Base-by-base conservation (phyloP, 1,140 invertebrate species). In the Zophobas atratus region DNA sequence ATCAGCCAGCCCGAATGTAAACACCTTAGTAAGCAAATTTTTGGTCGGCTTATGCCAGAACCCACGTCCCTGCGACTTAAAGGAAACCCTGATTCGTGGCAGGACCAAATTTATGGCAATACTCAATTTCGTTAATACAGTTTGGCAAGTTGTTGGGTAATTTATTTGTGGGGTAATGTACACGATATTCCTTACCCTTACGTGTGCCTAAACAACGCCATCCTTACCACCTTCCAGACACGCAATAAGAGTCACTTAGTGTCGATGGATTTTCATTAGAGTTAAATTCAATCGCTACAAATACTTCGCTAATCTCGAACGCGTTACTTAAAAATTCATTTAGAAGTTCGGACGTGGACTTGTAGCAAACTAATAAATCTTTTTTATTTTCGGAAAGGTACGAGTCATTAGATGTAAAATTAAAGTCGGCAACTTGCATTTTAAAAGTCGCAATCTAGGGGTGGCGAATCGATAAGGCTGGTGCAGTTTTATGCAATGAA, bases 81-180 rank as follows among this genome's bases (percentile, higher is more conserved):
- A 20, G 20, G 20, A 20, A 20, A 43, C n/a, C 70, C 35, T 55
- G 53, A 56, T 70, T 36, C 36, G 53, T 51, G 67, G 71, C 46
- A 75, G 53, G 43, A 76, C 48, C 43, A 60, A 74, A 75, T 80
- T 80, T 76, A 80, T 80, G 32, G 79, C 79, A 78, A 75, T 80
- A 80, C 76, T 75, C 79, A 80, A 80, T 80, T 77, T 80, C 76
- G 74, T 80, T 80, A 80, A 80, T 80, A 80, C 76, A 75, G 55
- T 80, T 80, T 78, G 79, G 71, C 76, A 80, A 80, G 76, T 80
- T 72, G 67, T 63, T 77, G 38, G 71, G 73, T 80, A 77, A 80
- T 80, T 77, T 72, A 80, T 80, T 80, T 80, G 71, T 53, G 71
- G 56, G 41, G 70, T 77, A 77, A 80, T 80, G 75, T 78, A 80